Evolutionary conservation across 2,113 vertebrate species (phyloP).

Genomic region (Pagrus major): DNA sequence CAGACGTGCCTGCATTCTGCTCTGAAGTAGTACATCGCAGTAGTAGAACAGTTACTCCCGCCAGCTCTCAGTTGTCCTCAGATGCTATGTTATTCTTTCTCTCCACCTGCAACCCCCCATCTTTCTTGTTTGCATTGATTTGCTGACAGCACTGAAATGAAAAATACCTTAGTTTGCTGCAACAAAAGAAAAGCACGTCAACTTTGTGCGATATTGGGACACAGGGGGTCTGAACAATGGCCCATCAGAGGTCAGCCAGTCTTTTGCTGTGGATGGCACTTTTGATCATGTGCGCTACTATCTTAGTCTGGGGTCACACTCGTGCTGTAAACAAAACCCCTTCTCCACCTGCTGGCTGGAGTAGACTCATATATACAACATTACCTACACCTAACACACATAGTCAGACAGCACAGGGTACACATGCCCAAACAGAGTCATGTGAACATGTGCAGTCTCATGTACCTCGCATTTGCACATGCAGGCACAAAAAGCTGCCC

Average conservation of each 20-base stretch:
- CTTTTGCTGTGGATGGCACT: slow-evolving; percentile 57
- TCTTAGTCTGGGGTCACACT: slow-evolving; percentile 35
- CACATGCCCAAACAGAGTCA: neutral
- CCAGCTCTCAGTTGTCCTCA: slow-evolving; percentile 46
- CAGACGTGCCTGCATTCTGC: slow-evolving; percentile 9
- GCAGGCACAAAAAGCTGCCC: neutral
- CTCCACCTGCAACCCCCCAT: slow-evolving; percentile 57
- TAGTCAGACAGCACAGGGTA: neutral
- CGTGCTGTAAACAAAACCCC: slow-evolving; percentile 27
- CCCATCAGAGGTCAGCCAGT: slow-evolving; percentile 69
- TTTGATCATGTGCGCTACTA: slow-evolving; percentile 40
- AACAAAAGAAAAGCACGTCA: slow-evolving; percentile 72
- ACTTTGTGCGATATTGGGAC: slow-evolving; percentile 72
- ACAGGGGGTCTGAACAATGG: slow-evolving; percentile 55
- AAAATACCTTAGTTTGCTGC: slow-evolving; percentile 85
- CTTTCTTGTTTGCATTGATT: slow-evolving; percentile 82
- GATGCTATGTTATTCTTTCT: slow-evolving; percentile 56
- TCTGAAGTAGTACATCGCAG: slow-evolving; percentile 20
- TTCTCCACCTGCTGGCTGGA: neutral
- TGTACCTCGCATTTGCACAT: slow-evolving; percentile 3
- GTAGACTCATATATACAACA: neutral
- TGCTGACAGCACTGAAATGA: slow-evolving; percentile 85
- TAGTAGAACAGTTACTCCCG: slow-evolving; percentile 28
- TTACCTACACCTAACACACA: neutral
- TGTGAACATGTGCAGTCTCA: neutral